Percentiles rank a stretch among this genome's conserved stretches.
Conservation (phyloP, 2,888 invertebrate species). For the Strigamia transsilvanica region DNA sequence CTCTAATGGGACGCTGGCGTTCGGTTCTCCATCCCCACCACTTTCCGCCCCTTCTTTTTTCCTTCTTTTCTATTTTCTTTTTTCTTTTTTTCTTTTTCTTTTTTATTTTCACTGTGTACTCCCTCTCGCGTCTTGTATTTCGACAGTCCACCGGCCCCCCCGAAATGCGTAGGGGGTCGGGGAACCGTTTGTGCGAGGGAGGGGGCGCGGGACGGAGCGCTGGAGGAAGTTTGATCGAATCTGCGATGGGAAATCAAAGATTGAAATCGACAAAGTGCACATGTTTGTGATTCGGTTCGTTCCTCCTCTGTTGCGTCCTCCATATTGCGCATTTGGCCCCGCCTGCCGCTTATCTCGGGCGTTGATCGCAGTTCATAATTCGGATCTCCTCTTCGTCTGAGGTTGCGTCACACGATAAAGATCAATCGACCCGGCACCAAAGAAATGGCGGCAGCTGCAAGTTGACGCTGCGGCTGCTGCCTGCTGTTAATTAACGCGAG, state of each 20-base stretch:
- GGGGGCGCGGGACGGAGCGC: not conserved
- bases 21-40: constrained; percentile 50
- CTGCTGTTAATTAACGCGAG: constrained; percentile 35
- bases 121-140: not conserved
- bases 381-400: constrained; percentile 48
- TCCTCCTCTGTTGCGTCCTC: not conserved
- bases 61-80: not conserved
- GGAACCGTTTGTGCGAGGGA: not conserved
- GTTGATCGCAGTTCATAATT: constrained; percentile 47
- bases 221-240: not conserved
- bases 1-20: constrained; percentile 50
- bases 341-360: constrained; percentile 47
- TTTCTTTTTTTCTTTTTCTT: not conserved
- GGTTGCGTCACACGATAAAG: constrained; percentile 49
- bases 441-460: constrained; percentile 49
- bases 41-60: constrained; percentile 46
- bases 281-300: constrained; percentile 10
- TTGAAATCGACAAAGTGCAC: constrained; percentile 22
- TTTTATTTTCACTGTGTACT: not conserved
- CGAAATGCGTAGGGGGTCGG: not conserved
- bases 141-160: not conserved
- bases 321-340: constrained; percentile 49
- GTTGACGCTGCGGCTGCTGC: constrained; percentile 45
- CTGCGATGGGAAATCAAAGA: constrained; percentile 18
- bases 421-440: constrained; percentile 47